Evolutionary conservation across 1,140 invertebrate genomes (phyloP), one percentile per base, ranked within the genome.

Genomic region (Apis dorsata): DNA sequence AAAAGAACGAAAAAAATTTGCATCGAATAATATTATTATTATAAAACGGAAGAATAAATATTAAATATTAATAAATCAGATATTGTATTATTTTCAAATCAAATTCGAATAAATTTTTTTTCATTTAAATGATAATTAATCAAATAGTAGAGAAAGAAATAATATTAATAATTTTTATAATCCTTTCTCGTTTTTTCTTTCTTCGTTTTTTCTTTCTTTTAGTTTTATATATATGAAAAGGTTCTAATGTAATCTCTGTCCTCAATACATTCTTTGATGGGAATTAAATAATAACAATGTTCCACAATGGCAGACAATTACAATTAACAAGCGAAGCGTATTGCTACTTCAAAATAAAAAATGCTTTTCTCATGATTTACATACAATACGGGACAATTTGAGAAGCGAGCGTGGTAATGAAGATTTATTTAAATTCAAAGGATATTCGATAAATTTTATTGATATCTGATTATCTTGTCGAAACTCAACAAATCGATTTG

Each of bases 391-490:
- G 17, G 12, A 44, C 24, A 63, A 53, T 72, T 72, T n/a, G 24
- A 53, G 11, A 24, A 28, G 15, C 24, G 68, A 17, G 11, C 68
- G 8, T n/a, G n/a, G 24, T 57, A 49, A 71, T 10, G 68, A 24
- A 2, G 69, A 55, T 79, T 71, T 70, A 62, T 71, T 79, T 62
- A 44, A 62, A 71, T 79, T 71, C 24, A 62, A 79, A 34, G 44
- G 68, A 12, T 21, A 62, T 53, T 21, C 24, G 69, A 21, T 4
- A 55, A 19, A 55, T 72, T 63, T 21, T 12, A 13, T n/a, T 53
- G 44, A 21, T 34, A 28, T 34, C 21, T 8, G 0, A 4, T 74
- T 17, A 55, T 7, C 34, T 12, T 9, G 17, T 8, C 7, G 11
- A 12, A 19, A 5, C n/a, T 69, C n/a, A 78, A 78, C 13, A 44